Evolutionary conservation across 2,797 vertebrate genomes (phyloP).

Genomic region (Halcyon chelicuti): DNA sequence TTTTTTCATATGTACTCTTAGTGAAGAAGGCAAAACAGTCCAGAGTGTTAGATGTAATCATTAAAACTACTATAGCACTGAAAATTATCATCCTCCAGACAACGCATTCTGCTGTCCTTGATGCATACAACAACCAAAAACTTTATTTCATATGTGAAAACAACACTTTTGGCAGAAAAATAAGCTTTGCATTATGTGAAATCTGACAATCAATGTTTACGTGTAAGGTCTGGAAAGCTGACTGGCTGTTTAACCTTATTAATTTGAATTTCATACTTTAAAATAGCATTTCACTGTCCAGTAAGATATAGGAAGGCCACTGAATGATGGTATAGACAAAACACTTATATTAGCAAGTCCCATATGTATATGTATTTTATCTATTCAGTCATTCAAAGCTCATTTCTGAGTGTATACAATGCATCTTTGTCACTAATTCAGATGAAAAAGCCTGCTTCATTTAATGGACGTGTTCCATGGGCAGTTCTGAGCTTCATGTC

Average conservation of each 20-base stretch:
- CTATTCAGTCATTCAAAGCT: background rate
- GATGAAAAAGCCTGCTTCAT: background rate
- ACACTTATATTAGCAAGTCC: background rate
- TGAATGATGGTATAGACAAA: background rate
- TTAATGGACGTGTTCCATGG: background rate
- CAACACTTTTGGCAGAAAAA: background rate
- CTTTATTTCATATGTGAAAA: background rate
- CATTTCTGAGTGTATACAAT: background rate
- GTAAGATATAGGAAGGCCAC: background rate
- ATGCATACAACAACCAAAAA: background rate
- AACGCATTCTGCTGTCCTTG: background rate
- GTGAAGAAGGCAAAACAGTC: background rate
- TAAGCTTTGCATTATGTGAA: background rate
- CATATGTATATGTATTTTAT: background rate
- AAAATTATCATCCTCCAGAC: background rate
- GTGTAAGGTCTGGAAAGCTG: background rate
- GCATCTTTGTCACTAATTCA: background rate
- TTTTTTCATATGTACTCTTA: background rate
- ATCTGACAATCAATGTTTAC: background rate
- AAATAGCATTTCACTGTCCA: background rate
- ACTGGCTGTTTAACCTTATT: background rate
- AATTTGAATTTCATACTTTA: background rate
- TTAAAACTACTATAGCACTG: background rate
- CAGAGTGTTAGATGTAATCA: background rate
- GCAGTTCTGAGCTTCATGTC: background rate